Conservation (phyloP, 2,113 vertebrate genomes). For the Camarhynchus parvulus region DNA sequence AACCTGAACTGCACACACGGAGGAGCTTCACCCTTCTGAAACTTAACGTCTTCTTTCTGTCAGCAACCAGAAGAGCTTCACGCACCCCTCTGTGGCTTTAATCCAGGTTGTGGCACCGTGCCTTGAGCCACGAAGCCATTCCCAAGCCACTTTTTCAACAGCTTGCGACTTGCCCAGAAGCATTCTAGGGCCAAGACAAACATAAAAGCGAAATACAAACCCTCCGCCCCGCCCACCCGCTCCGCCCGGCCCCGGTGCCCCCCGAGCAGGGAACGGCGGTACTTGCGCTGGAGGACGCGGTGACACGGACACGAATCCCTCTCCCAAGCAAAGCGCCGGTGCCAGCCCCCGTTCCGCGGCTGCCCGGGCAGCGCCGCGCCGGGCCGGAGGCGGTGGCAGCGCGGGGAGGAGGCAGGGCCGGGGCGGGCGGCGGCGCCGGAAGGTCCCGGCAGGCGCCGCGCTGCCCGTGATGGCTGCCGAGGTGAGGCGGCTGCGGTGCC, state of each 20-base stretch:
- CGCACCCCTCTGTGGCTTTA: fast-evolving
- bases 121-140: neutral
- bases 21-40: neutral
- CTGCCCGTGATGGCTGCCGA: neutral
- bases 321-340: no score
- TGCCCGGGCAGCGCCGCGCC: fast-evolving
- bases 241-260: neutral
- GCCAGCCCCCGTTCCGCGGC: fast-evolving
- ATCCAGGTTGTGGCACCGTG: fast-evolving
- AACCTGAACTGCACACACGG: neutral
- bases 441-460: neutral
- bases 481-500: fast-evolving
- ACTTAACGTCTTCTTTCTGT: neutral
- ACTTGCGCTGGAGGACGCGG: neutral
- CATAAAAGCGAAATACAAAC: fast-evolving
- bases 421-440: neutral
- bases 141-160: neutral
- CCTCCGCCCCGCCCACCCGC: fast-evolving
- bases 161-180: neutral
- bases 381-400: no score
- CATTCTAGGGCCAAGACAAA: neutral
- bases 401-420: no score
- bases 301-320: fast-evolving
- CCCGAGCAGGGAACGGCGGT: fast-evolving
- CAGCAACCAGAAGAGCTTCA: neutral